phyloP scores from a whole-genome alignment of 2,797 vertebrate genomes.

The Pangasius mekongensis region DNA sequence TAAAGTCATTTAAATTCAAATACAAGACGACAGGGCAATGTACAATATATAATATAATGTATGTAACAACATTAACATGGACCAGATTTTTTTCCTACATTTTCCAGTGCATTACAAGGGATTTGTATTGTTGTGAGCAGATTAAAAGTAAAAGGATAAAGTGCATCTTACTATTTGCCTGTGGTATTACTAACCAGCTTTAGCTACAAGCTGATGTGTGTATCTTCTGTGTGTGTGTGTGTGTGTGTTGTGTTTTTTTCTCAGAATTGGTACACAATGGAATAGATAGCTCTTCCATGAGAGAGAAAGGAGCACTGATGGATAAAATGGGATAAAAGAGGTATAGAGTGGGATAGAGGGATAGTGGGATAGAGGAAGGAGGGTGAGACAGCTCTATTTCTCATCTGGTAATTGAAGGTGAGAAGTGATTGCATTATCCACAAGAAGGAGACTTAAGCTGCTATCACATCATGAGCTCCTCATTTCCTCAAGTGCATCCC shows the following conservation, averaged over 20 bases:
- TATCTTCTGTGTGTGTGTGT: neutral
- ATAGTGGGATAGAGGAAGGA: slow-evolving; percentile 12
- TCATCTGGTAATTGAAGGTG: slow-evolving; percentile 83
- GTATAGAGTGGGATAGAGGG: neutral
- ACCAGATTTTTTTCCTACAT: neutral
- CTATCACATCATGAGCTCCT: slow-evolving; percentile 75
- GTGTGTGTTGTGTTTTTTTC: neutral
- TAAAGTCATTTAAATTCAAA: neutral
- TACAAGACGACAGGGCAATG: neutral
- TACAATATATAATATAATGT: neutral
- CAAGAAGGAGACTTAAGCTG: slow-evolving; percentile 74
- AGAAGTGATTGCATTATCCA: slow-evolving; percentile 82
- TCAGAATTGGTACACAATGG: neutral
- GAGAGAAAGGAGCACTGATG: neutral
- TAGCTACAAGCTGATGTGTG: neutral
- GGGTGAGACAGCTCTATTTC: slow-evolving; percentile 58
- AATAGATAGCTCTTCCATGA: neutral
- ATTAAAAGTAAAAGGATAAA: slow-evolving; percentile 2
- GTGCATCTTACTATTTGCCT: neutral
- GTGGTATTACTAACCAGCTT: slow-evolving; percentile 19
- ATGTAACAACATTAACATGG: neutral
- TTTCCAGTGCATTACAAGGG: neutral
- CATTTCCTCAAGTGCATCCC: slow-evolving; percentile 81
- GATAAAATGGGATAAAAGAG: slow-evolving; percentile 17
- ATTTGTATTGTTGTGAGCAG: neutral